These are phyloP conservation scores for Exaiptasia diaphana DNA, from an alignment of 64 coral and sea anemone genomes.

Conservation along the genomic window DNA sequence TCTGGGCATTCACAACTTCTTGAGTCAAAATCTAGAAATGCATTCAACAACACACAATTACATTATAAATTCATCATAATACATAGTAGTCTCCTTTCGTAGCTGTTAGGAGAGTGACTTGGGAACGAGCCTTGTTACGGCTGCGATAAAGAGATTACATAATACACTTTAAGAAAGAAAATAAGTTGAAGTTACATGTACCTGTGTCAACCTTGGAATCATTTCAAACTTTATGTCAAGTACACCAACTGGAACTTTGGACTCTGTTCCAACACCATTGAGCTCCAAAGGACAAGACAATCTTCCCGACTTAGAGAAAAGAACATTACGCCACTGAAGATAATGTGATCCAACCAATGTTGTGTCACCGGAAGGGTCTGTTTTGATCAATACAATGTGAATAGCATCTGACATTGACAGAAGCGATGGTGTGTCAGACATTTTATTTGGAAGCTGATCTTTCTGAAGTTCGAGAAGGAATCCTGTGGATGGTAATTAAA, in stretches of 20 bases:
- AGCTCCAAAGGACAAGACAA: slow-evolving; percentile 57
- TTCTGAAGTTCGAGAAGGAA: slow-evolving; percentile 95
- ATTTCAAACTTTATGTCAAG: slow-evolving; percentile 89
- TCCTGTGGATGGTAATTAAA: no score
- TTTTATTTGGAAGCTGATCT: slow-evolving; percentile 65
- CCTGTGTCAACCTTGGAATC: slow-evolving; percentile 90
- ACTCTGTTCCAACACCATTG: slow-evolving; percentile 81
- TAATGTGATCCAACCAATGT: slow-evolving; percentile 71
- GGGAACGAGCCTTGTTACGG: no score
- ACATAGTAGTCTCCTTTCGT: no score
- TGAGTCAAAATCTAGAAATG: slow-evolving; percentile 75
- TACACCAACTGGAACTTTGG: slow-evolving; percentile 92
- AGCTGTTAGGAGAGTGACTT: no score
- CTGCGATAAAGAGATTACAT: no score
- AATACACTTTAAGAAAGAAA: no score
- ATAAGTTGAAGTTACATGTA: no score
- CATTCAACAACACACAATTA: no score
- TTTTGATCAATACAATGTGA: slow-evolving; percentile 87
- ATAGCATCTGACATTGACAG: slow-evolving; percentile 71
- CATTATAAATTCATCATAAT: no score
- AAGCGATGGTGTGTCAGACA: slow-evolving; percentile 74
- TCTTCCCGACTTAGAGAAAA: slow-evolving; percentile 51
- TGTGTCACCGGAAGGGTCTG: slow-evolving; percentile 69
- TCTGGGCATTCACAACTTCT: slow-evolving; percentile 80
- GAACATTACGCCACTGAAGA: slow-evolving; percentile 73